A percentile compares a stretch with the other conserved stretches of the same genome.
Evolutionary conservation across 2,797 vertebrate genomes (phyloP).

Genomic region (Oreochromis mossambicus): DNA sequence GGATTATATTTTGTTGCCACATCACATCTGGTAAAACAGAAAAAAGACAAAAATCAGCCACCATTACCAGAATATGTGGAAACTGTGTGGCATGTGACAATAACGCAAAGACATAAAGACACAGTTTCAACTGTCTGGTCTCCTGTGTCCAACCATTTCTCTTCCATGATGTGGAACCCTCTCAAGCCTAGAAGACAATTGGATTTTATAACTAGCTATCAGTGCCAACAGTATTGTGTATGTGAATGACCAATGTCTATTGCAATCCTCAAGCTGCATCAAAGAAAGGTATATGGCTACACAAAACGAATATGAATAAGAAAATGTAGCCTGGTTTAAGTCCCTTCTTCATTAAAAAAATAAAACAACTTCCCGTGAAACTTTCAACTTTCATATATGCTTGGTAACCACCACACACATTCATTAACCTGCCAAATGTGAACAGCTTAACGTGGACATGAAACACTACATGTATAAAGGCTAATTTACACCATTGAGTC

Average conservation of each 20-base stretch:
- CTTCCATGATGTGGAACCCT: not conserved
- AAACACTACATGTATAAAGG: not conserved
- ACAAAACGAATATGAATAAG: not conserved
- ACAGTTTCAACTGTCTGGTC: not conserved
- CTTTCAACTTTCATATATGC: not conserved
- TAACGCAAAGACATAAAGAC: not conserved
- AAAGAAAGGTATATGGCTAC: not conserved
- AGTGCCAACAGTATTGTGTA: slow-evolving; percentile 16
- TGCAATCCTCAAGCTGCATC: not conserved
- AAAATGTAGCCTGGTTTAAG: not conserved
- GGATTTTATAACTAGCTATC: not conserved
- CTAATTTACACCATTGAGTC: not conserved
- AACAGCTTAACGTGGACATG: not conserved
- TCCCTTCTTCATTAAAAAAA: slow-evolving; percentile 6
- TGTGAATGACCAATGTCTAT: not conserved
- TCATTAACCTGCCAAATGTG: not conserved
- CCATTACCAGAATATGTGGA: not conserved
- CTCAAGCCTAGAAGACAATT: not conserved
- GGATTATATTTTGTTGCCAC: not conserved
- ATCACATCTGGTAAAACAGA: not conserved
- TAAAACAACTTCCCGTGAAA: not conserved
- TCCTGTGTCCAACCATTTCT: not conserved
- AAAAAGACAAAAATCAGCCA: not conserved
- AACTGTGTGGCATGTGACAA: not conserved
- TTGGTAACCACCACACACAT: not conserved